phyloP scores from a whole-genome alignment of 2,888 invertebrate genomes.

The Osmoderma eremita region DNA sequence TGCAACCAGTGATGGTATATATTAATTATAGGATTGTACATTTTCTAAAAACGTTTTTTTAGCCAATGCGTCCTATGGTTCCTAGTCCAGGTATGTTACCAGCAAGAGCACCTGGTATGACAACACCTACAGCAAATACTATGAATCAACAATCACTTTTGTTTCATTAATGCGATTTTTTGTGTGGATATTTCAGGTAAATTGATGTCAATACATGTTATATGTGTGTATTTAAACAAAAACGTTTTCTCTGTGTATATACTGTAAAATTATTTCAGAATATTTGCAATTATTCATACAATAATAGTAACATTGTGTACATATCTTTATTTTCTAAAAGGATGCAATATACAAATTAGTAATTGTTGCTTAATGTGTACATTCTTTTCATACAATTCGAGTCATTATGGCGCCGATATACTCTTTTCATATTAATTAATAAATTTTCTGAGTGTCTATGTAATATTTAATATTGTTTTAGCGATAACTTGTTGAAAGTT shows the following conservation, averaged over 20 bases:
- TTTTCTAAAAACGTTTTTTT: constrained; percentile 38
- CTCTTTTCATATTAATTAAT: constrained; percentile 32
- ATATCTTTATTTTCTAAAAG: constrained; percentile 50
- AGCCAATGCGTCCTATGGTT: constrained; percentile 60
- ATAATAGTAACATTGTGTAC: constrained; percentile 51
- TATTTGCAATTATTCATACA: constrained; percentile 55
- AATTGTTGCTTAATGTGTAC: constrained; percentile 33
- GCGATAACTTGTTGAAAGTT: constrained; percentile 11
- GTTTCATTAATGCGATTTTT: constrained; percentile 55
- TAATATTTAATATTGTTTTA: constrained; percentile 18
- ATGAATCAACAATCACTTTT: constrained; percentile 60
- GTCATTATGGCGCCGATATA: constrained; percentile 25
- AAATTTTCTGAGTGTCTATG: constrained; percentile 35
- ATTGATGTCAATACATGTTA: constrained; percentile 35
- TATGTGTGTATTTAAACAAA: constrained; percentile 34
- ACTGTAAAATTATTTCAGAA: constrained; percentile 48
- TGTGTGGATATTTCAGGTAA: constrained; percentile 28
- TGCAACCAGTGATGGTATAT: constrained; percentile 60
- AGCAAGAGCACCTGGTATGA: constrained; percentile 55
- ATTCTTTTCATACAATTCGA: neutral
- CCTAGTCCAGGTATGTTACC: constrained; percentile 55
- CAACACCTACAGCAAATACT: constrained; percentile 55
- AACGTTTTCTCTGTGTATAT: constrained; percentile 52
- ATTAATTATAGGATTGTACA: neutral
- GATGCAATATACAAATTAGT: constrained; percentile 50